These are phyloP conservation scores for Microtus richardsoni DNA, from an alignment of 2,113 vertebrate genomes.

Conservation along the genomic window DNA sequence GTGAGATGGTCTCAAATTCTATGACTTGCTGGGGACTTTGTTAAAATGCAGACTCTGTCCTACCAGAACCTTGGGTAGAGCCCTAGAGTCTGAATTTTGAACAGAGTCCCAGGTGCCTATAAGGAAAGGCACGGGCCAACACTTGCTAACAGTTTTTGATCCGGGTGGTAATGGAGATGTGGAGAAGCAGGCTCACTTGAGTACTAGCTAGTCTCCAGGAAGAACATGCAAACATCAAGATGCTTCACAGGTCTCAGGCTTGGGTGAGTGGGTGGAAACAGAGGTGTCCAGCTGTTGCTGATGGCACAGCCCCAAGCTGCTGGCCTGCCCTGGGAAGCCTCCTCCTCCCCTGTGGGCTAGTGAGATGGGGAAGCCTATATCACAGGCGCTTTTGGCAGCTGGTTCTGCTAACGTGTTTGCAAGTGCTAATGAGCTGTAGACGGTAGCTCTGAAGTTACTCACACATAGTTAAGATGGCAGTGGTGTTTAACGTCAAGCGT, in stretches of 20 bases:
- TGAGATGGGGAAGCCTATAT: neutral
- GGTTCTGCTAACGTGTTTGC: neutral
- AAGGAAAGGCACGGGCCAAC: neutral
- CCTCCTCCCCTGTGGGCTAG: neutral
- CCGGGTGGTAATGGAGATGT: neutral
- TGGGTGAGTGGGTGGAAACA: neutral
- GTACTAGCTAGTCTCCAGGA: neutral
- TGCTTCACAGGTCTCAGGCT: neutral
- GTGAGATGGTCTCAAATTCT: neutral
- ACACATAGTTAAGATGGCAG: neutral
- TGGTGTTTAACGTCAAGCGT: neutral
- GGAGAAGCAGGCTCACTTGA: neutral
- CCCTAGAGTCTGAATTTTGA: neutral
- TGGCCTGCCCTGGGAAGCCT: neutral
- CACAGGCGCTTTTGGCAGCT: neutral
- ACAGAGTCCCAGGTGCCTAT: neutral
- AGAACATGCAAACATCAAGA: neutral
- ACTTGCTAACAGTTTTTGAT: neutral
- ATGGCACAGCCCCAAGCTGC: neutral
- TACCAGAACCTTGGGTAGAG: neutral
- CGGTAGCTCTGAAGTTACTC: neutral
- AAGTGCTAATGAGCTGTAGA: neutral
- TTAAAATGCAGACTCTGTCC: constrained; percentile 20
- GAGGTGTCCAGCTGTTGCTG: neutral
- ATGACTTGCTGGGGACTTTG: neutral